A percentile compares a stretch with the other conserved stretches of the same genome.
Evolutionary conservation across 1,140 invertebrate genomes (phyloP).

Genomic region (Formica exsecta): DNA sequence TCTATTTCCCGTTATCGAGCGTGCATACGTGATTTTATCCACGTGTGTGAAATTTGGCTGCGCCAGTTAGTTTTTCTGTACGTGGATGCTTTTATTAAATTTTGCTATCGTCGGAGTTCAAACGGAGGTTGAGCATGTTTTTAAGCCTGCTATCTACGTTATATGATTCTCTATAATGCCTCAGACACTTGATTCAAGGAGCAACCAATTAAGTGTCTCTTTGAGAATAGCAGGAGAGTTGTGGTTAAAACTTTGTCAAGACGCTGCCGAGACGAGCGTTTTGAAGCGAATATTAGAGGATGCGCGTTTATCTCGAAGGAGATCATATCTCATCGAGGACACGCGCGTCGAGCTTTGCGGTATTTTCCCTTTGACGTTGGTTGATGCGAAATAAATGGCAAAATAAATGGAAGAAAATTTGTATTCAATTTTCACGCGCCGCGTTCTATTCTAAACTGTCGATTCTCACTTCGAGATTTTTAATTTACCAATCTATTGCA

Average conservation of each 20-base stretch:
- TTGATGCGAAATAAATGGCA: neutral
- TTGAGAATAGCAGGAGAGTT: too few relatives aligned
- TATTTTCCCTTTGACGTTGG: neutral
- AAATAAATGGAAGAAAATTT: neutral
- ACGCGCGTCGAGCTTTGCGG: neutral
- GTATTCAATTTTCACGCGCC: neutral
- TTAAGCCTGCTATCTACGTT: neutral
- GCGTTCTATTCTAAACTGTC: neutral
- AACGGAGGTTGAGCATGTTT: constrained; percentile 4
- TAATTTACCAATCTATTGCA: too few relatives aligned
- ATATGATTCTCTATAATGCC: neutral
- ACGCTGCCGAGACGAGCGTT: neutral
- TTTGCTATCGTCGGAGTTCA: neutral
- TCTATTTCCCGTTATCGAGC: neutral
- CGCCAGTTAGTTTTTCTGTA: neutral
- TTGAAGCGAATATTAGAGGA: neutral
- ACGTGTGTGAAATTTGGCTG: neutral
- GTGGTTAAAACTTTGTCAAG: constrained; percentile 13
- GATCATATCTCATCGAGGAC: neutral
- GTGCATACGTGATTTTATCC: neutral
- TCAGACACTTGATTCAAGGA: neutral
- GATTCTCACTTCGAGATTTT: too few relatives aligned
- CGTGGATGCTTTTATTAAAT: neutral
- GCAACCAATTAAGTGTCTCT: constrained; percentile 21
- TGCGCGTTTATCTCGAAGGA: neutral